phyloP scores from a whole-genome alignment of 2,797 vertebrate genomes.

The Molossus alvarezi region DNA sequence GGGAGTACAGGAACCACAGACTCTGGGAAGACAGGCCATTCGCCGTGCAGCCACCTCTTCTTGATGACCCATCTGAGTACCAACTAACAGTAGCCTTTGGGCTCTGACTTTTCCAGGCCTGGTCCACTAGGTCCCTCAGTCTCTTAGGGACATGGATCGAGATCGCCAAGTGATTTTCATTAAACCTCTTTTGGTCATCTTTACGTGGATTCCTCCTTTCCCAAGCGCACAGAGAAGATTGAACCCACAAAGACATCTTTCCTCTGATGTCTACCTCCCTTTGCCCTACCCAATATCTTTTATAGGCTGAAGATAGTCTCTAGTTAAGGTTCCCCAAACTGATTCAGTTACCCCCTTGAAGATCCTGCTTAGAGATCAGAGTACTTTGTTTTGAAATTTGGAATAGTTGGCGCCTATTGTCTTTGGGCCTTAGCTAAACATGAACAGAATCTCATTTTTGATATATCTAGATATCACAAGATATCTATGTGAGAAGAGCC shows the following conservation, averaged over 20 bases:
- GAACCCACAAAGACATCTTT: background rate
- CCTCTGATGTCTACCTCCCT: background rate
- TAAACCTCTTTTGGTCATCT: background rate
- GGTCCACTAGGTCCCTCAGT: background rate
- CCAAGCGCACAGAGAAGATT: background rate
- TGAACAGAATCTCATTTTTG: background rate
- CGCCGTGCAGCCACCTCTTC: background rate
- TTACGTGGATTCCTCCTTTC: background rate
- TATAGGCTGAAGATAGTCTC: background rate
- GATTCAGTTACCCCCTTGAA: background rate
- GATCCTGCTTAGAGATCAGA: background rate
- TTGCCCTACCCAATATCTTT: background rate
- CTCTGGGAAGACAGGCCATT: background rate
- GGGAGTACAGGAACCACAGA: background rate
- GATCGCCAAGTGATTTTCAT: constrained; percentile 15
- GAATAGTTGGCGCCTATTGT: background rate
- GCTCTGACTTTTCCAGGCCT: background rate
- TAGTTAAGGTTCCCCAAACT: background rate
- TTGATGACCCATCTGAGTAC: background rate
- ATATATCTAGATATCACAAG: background rate
- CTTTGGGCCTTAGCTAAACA: background rate
- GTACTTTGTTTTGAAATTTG: background rate
- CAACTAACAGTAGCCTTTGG: background rate
- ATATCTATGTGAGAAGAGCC: background rate
- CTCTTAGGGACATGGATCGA: background rate